A percentile compares a stretch with the other conserved stretches of the same genome.
phyloP scores from a whole-genome alignment of 2,888 invertebrate genomes.

The Copidosoma aretas region DNA sequence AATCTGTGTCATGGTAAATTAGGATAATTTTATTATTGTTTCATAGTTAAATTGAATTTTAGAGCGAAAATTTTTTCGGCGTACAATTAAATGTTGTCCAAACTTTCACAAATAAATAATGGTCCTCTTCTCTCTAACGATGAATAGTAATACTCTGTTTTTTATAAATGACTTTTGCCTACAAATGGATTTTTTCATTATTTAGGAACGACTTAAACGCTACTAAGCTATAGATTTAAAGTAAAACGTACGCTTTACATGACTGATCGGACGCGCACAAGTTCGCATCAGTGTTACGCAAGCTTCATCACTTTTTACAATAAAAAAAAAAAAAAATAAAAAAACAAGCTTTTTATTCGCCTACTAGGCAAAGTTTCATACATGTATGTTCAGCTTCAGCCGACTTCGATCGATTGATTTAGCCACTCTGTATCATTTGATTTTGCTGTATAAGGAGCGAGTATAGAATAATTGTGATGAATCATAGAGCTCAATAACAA shows the following conservation, averaged over 20 bases:
- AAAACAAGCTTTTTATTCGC: slow-evolving; percentile 20
- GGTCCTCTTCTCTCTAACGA: neutral
- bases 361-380: neutral
- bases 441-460: neutral
- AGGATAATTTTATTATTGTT: neutral
- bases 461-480: neutral
- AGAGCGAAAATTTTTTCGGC: neutral
- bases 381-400: neutral
- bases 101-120: neutral
- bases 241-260: neutral
- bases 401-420: neutral
- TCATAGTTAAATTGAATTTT: neutral
- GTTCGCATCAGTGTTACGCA: slow-evolving; percentile 16
- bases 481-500: slow-evolving; percentile 28
- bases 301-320: slow-evolving; percentile 18
- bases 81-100: neutral
- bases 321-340: neutral
- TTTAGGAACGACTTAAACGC: neutral
- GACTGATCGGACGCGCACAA: slow-evolving; percentile 31
- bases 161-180: neutral
- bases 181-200: too few species aligned
- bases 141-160: neutral
- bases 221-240: neutral
- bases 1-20: too few species aligned
- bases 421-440: neutral